phyloP scores from a whole-genome alignment of 92 coral and sea anemone genomes.

The Virgularia gustaviana region DNA sequence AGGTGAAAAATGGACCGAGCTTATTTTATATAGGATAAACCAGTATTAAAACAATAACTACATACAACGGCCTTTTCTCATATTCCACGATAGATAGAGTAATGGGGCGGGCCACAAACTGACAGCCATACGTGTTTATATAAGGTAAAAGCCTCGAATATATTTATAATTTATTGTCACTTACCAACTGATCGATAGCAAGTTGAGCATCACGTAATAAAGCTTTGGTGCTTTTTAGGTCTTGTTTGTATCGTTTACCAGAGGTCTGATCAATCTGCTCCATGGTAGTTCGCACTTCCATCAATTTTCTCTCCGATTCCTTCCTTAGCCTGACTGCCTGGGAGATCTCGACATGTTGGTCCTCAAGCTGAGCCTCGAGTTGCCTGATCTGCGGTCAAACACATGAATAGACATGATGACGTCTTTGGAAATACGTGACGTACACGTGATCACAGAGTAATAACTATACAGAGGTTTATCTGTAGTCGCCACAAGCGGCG shows the following conservation, averaged over 20 bases:
- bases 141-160: background rate
- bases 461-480: too few relatives aligned
- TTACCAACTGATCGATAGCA: conserved; percentile 81
- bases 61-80: too few relatives aligned
- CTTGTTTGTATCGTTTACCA: conserved; percentile 75
- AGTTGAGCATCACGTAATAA: conserved; percentile 84
- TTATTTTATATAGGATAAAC: background rate
- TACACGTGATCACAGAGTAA: background rate
- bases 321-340: conserved; percentile 71
- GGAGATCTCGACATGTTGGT: conserved; percentile 84
- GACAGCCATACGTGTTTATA: too few relatives aligned
- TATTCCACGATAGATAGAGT: too few relatives aligned
- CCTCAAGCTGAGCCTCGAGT: conserved; percentile 89
- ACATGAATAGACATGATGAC: background rate
- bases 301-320: conserved; percentile 73
- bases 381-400: conserved; percentile 68
- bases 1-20: too few relatives aligned
- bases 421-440: background rate
- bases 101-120: too few relatives aligned
- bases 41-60: too few relatives aligned
- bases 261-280: conserved; percentile 69
- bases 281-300: conserved; percentile 81
- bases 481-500: too few relatives aligned
- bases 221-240: conserved; percentile 90
- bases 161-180: background rate